Evolutionary conservation across 2,797 vertebrate genomes (phyloP), one percentile per base, ranked within the genome.

Genomic region (Sebastes oblongus): DNA sequence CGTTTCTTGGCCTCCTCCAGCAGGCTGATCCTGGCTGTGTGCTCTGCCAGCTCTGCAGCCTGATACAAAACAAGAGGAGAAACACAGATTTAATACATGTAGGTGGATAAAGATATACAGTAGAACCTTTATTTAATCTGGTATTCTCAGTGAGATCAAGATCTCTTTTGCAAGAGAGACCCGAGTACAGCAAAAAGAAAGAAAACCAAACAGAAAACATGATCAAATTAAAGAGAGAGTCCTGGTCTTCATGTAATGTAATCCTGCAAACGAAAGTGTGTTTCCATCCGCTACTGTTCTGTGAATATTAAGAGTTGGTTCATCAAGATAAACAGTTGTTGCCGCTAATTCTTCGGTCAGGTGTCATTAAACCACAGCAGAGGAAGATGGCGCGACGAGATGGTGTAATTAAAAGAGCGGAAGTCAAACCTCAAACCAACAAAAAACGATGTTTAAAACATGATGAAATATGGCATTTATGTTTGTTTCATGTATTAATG

Each of bases 41-140:
- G 97, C 82, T 98, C 96, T 0, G 96, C 97, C 8, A 99, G 94
- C 84, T 99, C 98, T 2, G 97, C 88, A 22, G 97, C 96, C 98
- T 99, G 86, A 69, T 2, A 59, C 52, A 27, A 70, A 58, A 59
- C 36, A 75, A 59, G 6, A 78, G 24, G 20, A 77, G 16, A 72
- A 20, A 12, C 34, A 62, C 10, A n/a, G 8, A 60, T 32, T 68
- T 55, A 18, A 22, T 24, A 42, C 14, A 16, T 0, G 0, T 42
- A 34, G 16, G 2, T 50, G 27, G 62, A 50, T 50, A 13, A 72
- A 58, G 20, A 61, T 3, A 30, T 52, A 24, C 2, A 25, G 36
- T 39, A 36, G 11, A 36, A n/a, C 6, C 3, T 32, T 32, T 32
- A 61, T 36, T 70, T 58, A 13, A 25, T 25, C 14, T 8, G 32